These are phyloP conservation scores for Drosophila miranda DNA, from an alignment of 1,140 invertebrate genomes.

Conservation along the genomic window DNA sequence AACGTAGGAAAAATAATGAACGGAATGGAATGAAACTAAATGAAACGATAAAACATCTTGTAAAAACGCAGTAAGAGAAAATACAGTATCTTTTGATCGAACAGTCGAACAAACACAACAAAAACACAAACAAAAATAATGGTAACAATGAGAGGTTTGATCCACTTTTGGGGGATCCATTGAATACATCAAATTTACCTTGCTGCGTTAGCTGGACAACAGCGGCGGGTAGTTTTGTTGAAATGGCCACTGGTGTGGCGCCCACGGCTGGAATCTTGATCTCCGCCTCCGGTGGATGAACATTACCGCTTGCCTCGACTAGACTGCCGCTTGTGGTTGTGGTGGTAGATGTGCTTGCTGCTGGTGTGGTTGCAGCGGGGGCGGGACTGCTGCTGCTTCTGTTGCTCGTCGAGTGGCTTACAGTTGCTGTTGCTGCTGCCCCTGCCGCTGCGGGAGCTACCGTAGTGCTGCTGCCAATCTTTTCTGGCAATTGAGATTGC, in stretches of 20 bases:
- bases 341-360: slow-evolving; percentile 11
- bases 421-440: slow-evolving; percentile 17
- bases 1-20: slow-evolving; percentile 30
- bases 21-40: slow-evolving; percentile 12
- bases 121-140: slow-evolving; percentile 50
- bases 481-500: slow-evolving; percentile 74
- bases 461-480: slow-evolving; percentile 44
- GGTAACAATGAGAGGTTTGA: slow-evolving; percentile 45
- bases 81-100: slow-evolving; percentile 39
- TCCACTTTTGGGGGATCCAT: slow-evolving; percentile 3
- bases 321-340: slow-evolving; percentile 31
- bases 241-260: slow-evolving; percentile 85
- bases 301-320: slow-evolving; percentile 65
- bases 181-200: slow-evolving; percentile 81
- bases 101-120: slow-evolving; percentile 45
- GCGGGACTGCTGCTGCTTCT: slow-evolving; percentile 29
- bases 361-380: slow-evolving; percentile 29
- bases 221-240: slow-evolving; percentile 85
- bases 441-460: slow-evolving; percentile 8
- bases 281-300: slow-evolving; percentile 83
- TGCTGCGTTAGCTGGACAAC: slow-evolving; percentile 85
- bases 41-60: too few relatives aligned
- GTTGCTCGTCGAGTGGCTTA: slow-evolving; percentile 31
- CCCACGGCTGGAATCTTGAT: slow-evolving; percentile 86
- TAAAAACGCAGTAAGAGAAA: background rate